Evolutionary conservation across 2,797 vertebrate genomes (phyloP), one percentile per base, ranked within the genome.

Genomic region (Sitta carolinensis): DNA sequence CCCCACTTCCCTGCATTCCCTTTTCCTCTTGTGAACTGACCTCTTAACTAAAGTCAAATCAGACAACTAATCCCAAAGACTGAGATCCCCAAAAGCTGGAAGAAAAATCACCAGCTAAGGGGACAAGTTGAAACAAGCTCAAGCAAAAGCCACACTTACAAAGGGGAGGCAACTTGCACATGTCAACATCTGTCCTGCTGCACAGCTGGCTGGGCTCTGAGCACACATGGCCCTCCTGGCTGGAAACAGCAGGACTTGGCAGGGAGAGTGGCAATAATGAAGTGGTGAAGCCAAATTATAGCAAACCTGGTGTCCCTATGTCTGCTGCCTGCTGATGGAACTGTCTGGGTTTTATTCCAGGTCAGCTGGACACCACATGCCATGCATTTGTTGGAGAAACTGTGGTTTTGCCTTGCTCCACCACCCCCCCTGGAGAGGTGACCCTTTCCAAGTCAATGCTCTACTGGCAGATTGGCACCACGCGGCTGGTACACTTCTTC

Each of bases 401-500:
- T 16, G 87, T 94, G 19, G 4, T 96, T 66, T 57, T 97, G 83
- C 96, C 96, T 43, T 97, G 96, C 27, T 57, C 5, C 73, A 42
- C 14, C 43, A 11, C 14, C 16, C 63, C 79, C 67, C 45, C 73
- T 40, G 77, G 11, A 47, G 30, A 86, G 17, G 29, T 69, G 47
- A 10, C 2, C 38, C 59, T 87, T 38, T 64, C 89, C 54, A 13
- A 26, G 6, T 84, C 59, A 4, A 73, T 4, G 52, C 63, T 97
- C 45, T 97, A 90, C 89, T 97, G 96, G 96, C 96, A 97, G 91
- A 94, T 72, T 11, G 34, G 23, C 59, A 67, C 15, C 34, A 7
- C 1, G 17, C 2, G 8, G 30, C 4, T 84, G n/a, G 96, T 97
- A 67, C 95, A 96, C 51, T 91, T 96, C 40, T 78, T 73, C 19